Conservation (phyloP, 23 tunicate species). For the Ascidia mentula region DNA sequence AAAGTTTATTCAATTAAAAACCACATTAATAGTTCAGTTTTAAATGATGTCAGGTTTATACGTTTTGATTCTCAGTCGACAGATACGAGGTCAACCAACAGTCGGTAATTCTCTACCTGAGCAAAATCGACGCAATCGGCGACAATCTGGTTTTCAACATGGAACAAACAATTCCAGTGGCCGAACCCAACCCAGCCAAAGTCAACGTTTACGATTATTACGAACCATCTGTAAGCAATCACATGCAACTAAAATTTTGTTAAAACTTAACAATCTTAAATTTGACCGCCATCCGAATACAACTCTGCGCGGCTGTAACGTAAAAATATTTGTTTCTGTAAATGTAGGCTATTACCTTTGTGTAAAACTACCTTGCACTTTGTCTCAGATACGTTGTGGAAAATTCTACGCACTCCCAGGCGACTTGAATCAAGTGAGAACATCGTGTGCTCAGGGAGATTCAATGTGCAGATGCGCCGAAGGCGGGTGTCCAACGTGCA, state of each 20-base stretch:
- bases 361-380: too few relatives aligned
- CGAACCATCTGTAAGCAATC: conserved; percentile 52
- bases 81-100: conserved; percentile 45
- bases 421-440: conserved; percentile 21
- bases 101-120: conserved; percentile 51
- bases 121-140: neutral
- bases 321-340: too few relatives aligned
- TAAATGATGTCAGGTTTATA: neutral
- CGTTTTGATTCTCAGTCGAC: conserved; percentile 47
- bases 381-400: conserved; percentile 41
- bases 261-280: too few relatives aligned
- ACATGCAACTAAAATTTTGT: too few relatives aligned
- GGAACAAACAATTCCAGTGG: conserved; percentile 20
- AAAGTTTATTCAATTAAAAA: too few relatives aligned
- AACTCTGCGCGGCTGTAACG: too few relatives aligned
- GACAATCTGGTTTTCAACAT: conserved; percentile 38
- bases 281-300: too few relatives aligned
- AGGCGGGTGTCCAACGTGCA: conserved; percentile 64
- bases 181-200: conserved; percentile 54
- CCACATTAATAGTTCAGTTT: too few relatives aligned
- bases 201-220: conserved; percentile 62
- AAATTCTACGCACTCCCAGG: conserved; percentile 49
- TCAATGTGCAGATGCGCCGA: conserved; percentile 30
- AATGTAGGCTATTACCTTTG: too few relatives aligned
- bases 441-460: conserved; percentile 20